Conservation (phyloP, 23 tunicate genomes). For the Ciona savignyi region DNA sequence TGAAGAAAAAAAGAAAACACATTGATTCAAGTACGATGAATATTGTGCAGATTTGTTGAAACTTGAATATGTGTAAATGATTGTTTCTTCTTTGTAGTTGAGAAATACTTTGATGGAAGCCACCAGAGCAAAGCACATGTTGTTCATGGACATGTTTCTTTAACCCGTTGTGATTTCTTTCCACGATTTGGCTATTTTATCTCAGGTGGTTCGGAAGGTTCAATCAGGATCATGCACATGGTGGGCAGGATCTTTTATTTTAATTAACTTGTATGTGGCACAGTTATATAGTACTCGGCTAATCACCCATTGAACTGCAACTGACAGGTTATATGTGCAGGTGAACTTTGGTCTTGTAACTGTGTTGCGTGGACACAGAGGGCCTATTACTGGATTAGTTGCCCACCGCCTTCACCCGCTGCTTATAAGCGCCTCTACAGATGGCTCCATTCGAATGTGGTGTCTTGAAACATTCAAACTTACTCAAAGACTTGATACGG, state of each 20-base stretch:
- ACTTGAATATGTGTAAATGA: too few species aligned
- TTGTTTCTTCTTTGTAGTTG: too few species aligned
- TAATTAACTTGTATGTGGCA: too few species aligned
- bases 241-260: too few species aligned
- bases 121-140: not conserved
- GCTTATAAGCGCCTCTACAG: slow-evolving; percentile 51
- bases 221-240: slow-evolving; percentile 56
- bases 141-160: slow-evolving; percentile 57
- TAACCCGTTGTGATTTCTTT: slow-evolving; percentile 45
- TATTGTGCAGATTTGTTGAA: too few species aligned
- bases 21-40: too few species aligned
- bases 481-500: slow-evolving; percentile 48
- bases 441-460: slow-evolving; percentile 68
- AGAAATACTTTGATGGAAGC: not conserved
- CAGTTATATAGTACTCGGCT: too few species aligned
- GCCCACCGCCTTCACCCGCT: slow-evolving; percentile 44
- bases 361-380: slow-evolving; percentile 39
- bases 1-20: not conserved
- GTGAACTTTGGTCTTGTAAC: slow-evolving; percentile 52
- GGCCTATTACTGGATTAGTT: slow-evolving; percentile 47
- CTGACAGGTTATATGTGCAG: slow-evolving; percentile 31
- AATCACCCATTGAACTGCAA: too few species aligned
- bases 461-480: slow-evolving; percentile 69
- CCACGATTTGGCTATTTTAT: slow-evolving; percentile 57
- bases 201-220: slow-evolving; percentile 75